A percentile compares a stretch with the other conserved stretches of the same genome.
phyloP scores from a whole-genome alignment of 1,140 invertebrate species.

The Scaptomyza pallida region DNA sequence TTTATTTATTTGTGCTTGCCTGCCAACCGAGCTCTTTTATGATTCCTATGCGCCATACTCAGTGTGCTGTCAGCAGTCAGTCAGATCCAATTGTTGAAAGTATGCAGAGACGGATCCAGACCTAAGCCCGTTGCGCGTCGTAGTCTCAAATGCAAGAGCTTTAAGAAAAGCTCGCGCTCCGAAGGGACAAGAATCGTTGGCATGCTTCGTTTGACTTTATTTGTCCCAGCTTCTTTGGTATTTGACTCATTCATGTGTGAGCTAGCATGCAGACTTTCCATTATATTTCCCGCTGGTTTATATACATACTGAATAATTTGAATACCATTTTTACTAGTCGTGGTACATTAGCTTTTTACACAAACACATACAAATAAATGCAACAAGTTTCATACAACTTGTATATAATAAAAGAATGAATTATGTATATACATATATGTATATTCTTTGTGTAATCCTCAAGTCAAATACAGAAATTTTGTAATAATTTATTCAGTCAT shows the following conservation, averaged over 20 bases:
- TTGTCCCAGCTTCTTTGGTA: conserved; percentile 41
- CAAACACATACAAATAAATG: too few species aligned
- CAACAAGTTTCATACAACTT: too few species aligned
- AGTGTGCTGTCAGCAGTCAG: conserved; percentile 50
- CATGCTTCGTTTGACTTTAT: conserved; percentile 30
- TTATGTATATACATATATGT: too few species aligned
- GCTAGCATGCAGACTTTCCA: conserved; percentile 54
- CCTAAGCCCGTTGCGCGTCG: not conserved
- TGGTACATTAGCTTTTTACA: too few species aligned
- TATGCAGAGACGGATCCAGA: not conserved
- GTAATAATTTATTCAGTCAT: too few species aligned
- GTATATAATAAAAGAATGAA: too few species aligned
- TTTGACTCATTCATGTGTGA: conserved; percentile 70
- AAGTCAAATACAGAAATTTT: too few species aligned
- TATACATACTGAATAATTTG: conserved; percentile 1
- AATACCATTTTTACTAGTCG: too few species aligned
- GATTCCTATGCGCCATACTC: conserved; percentile 56
- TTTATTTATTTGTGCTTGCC: conserved; percentile 50
- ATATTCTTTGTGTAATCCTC: too few species aligned
- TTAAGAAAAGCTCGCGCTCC: conserved; percentile 31
- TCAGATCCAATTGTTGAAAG: conserved; percentile 19
- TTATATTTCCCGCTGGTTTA: not conserved
- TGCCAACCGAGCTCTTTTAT: conserved; percentile 46
- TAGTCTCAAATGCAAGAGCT: conserved; percentile 25
- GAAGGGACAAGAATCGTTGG: conserved; percentile 55